Conservation (phyloP, 1,140 invertebrate species). For the Pseudomyrmex sp. region DNA sequence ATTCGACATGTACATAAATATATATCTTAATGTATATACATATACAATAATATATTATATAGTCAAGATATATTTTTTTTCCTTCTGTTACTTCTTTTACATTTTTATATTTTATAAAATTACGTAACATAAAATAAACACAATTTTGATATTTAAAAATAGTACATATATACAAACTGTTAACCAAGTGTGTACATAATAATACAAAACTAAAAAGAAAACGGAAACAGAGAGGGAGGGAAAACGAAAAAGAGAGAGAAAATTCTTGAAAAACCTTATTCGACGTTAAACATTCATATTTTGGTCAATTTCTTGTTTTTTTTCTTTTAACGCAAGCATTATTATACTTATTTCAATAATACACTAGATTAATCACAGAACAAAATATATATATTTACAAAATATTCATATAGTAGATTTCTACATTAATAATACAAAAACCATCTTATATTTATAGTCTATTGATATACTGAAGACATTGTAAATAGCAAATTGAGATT, state of each 20-base stretch:
- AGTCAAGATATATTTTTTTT: constrained; percentile 11
- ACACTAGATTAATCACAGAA: constrained; percentile 23
- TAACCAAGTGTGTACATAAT: too few species aligned
- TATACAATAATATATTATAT: constrained; percentile 3
- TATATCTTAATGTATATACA: not conserved
- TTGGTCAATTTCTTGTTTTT: not conserved
- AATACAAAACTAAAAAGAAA: too few species aligned
- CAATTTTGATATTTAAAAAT: too few species aligned
- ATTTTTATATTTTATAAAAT: not conserved
- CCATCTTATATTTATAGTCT: constrained; percentile 13
- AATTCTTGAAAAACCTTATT: not conserved
- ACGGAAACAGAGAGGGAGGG: too few species aligned
- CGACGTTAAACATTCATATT: constrained; percentile 1
- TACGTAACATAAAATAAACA: too few species aligned
- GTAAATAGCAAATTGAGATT: not conserved
- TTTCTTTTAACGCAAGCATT: not conserved
- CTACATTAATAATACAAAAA: not conserved
- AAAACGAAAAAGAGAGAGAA: not conserved
- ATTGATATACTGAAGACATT: not conserved
- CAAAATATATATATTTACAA: not conserved
- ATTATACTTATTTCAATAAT: not conserved
- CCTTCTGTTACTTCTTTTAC: not conserved
- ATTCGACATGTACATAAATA: constrained; percentile 60
- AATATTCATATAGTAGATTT: constrained; percentile 10
- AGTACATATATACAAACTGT: too few species aligned